Evolutionary conservation across 2,113 vertebrate genomes (phyloP).

Genomic region (Ptilonorhynchus violaceus): DNA sequence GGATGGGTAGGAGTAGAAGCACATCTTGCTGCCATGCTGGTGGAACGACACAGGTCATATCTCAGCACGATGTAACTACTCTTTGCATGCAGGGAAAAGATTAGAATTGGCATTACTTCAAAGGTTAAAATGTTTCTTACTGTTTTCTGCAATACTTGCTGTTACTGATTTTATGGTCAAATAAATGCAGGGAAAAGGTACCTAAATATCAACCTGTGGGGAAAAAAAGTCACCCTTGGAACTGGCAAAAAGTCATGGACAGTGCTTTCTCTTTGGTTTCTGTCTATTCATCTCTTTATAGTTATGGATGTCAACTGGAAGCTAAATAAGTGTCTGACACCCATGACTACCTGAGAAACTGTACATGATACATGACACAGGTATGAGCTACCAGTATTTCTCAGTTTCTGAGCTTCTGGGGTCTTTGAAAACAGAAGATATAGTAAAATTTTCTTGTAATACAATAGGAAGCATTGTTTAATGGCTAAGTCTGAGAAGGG

Average conservation of each 20-base stretch:
- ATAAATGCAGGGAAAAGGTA: background rate
- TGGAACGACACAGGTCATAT: background rate
- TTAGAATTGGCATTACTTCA: background rate
- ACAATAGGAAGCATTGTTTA: background rate
- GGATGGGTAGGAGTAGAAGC: background rate
- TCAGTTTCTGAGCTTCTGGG: background rate
- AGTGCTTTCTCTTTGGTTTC: background rate
- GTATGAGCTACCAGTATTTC: background rate
- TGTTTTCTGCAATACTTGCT: background rate
- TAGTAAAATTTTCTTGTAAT: background rate
- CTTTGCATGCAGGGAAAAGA: accelerated
- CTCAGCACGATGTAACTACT: background rate
- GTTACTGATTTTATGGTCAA: background rate
- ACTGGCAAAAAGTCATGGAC: background rate
- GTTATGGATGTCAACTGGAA: background rate
- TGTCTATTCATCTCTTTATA: background rate
- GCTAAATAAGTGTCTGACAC: background rate
- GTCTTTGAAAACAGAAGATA: background rate
- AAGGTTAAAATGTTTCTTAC: background rate
- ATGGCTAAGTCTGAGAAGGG: background rate
- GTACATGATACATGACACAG: background rate
- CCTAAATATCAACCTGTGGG: background rate
- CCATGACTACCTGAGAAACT: background rate
- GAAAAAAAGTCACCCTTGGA: background rate
- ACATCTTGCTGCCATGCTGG: background rate